Percentiles rank a stretch among this genome's conserved stretches.
These are phyloP conservation scores for Charina bottae DNA, from an alignment of 2,113 vertebrate genomes.

Conservation along the genomic window DNA sequence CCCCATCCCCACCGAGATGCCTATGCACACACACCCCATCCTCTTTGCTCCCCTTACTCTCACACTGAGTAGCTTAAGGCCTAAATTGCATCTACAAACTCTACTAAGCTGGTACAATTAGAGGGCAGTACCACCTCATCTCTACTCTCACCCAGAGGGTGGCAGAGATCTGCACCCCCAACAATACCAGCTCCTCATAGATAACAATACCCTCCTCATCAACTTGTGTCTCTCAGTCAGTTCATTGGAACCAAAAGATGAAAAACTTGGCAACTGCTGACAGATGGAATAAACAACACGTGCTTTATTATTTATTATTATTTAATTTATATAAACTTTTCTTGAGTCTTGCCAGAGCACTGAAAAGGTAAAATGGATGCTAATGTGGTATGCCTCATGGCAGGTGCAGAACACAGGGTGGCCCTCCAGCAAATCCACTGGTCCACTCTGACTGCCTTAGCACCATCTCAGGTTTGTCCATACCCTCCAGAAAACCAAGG, in stretches of 20 bases:
- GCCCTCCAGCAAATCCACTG: not conserved
- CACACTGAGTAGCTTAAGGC: not conserved
- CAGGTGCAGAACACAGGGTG: not conserved
- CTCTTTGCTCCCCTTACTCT: not conserved
- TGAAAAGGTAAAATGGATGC: not conserved
- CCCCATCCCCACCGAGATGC: not conserved
- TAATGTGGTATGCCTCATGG: not conserved
- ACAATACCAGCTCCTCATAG: not conserved
- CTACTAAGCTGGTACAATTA: not conserved
- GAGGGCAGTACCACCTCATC: not conserved
- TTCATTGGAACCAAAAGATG: too few species aligned
- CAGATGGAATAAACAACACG: not conserved
- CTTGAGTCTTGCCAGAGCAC: not conserved
- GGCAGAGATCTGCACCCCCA: not conserved
- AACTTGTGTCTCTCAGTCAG: not conserved
- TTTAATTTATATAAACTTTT: too few species aligned
- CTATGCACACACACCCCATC: not conserved
- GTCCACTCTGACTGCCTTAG: not conserved
- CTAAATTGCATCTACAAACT: not conserved
- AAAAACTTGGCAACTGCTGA: not conserved
- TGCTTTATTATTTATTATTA: too few species aligned
- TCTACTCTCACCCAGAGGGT: not conserved
- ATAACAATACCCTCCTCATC: too few species aligned
- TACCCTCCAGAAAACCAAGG: not conserved
- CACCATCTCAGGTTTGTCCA: too few species aligned